Base-by-base conservation (phyloP, 2,888 invertebrate species). In the Chalcosyrphus nemorum region DNA sequence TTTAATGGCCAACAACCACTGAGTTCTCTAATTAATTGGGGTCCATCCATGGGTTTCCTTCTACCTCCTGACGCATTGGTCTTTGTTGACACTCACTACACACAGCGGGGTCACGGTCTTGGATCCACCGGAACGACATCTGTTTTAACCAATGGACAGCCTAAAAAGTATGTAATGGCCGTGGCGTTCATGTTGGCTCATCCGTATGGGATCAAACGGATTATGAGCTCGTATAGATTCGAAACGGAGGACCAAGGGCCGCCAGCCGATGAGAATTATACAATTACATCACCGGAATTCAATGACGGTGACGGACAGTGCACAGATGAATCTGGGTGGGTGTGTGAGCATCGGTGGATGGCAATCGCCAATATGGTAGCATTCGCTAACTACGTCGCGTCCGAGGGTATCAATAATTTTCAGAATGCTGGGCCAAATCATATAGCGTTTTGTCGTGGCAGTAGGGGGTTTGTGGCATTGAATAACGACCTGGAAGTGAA, bases 21-120 rank as follows among this genome's bases (percentile, higher is more conserved):
- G 56, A 94, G 93, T 86, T 93, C 91, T 88, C 88, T 93, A 85
- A 89, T 24, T 87, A 89, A 21, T 92, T 92, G 92, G 92, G 93
- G 7, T 94, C 95, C 29, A 89, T 92, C 1, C 90, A 88, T n/a
- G 95, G 95, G 95, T 92, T 92, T 95, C n/a, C 87, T 95, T 0
- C 91, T 93, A 19, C 92, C 92, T 0, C 88, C 87, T 0, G 93
- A 94, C 71, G 93, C 95, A 3, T 88, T 96, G 0, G 93, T 94
- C 11, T 96, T 96, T 89, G 93, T 97, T 61, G 96, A 97, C 88
- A 97, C 97, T 91, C 97, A 97, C 89, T 97, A 97, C 90, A 96
- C 95, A 88, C 96, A 97, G 89, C 93, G 97, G 88, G 94, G 94
- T 4, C 93, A 94, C 81, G 94, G 94, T 47, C 94, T 93, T 50